Base-by-base conservation (phyloP, 1,140 invertebrate species). In the Battus philenor region DNA sequence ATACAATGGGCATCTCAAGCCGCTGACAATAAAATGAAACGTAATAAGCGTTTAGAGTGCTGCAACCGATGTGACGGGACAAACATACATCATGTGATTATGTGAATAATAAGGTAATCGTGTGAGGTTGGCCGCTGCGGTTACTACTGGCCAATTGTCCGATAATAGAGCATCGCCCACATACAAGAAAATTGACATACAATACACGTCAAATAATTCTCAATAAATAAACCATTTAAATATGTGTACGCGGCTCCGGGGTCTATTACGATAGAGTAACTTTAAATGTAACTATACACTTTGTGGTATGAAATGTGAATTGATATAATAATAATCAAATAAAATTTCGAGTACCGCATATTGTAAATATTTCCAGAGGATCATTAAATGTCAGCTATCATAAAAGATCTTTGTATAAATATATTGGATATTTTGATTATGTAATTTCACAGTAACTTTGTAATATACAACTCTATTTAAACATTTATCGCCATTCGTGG, bases 141-240 rank as follows among this genome's bases (percentile, higher is more conserved):
- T 17, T n/a, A 24, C 22, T 27, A 49, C 26, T 59, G 47, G 32
- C 51, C 64, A 77, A 79, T 75, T 75, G 67, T 27, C 59, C 51
- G 59, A 68, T 72, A 75, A 81, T 72, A 61, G 49, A 11, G 29
- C 47, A 43, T 44, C 63, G 52, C 73, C 69, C 71, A 71, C 64
- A 82, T 78, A 63, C 65, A 63, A 71, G 70, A 57, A 53, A 80
- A 82, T 80, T 78, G 76, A 82, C 66, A 70, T 59, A 78, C 78
- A 80, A 82, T 82, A 80, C 74, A 73, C 57, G 78, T 78, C 78
- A 78, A 68, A 82, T 82, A 71, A 73, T 70, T 82, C 78, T 75
- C 74, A 78, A 82, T 82, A 80, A 58, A 75, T 50, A 61, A 62
- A 62, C 50, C 24, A 41, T 41, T 26, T 16, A 33, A n/a, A 17